Percentiles rank a stretch among this genome's conserved stretches.
Evolutionary conservation across 92 coral and sea anemone species (phyloP).

Genomic region (Umimayanthus chanpuru): DNA sequence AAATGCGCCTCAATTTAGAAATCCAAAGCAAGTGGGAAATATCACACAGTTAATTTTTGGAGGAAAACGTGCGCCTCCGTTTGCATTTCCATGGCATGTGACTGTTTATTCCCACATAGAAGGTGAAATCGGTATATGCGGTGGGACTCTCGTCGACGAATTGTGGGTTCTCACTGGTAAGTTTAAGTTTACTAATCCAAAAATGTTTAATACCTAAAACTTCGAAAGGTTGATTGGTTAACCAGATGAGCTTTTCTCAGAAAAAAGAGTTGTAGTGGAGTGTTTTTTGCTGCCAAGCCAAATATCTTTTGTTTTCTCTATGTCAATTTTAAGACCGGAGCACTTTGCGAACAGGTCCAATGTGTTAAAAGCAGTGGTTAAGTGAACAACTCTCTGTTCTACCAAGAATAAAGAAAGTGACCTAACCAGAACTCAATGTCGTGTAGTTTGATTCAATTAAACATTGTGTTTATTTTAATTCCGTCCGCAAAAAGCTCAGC

Average conservation of each 20-base stretch:
- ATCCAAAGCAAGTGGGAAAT: not conserved
- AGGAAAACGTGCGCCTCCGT: not conserved
- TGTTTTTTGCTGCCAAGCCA: slow-evolving; percentile 3
- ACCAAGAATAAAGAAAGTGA: not conserved
- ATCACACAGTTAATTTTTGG: not conserved
- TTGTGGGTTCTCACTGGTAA: slow-evolving; percentile 1
- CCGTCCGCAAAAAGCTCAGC: too few relatives aligned
- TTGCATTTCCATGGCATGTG: not conserved
- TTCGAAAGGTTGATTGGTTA: too few relatives aligned
- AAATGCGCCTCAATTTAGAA: too few relatives aligned
- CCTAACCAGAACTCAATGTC: not conserved
- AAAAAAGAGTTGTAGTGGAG: too few relatives aligned
- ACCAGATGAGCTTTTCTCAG: too few relatives aligned
- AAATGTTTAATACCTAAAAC: too few relatives aligned
- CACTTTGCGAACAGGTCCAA: not conserved
- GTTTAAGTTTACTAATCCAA: not conserved
- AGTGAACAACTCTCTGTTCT: not conserved
- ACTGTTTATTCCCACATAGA: not conserved
- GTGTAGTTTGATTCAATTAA: too few relatives aligned
- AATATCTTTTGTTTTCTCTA: not conserved
- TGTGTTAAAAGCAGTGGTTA: not conserved
- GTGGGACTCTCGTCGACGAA: not conserved
- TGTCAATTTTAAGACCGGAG: not conserved
- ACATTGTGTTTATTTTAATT: too few relatives aligned
- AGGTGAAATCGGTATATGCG: not conserved